phyloP scores from a whole-genome alignment of 2,888 invertebrate genomes.

The Ashinkailepas kermadecensis region DNA sequence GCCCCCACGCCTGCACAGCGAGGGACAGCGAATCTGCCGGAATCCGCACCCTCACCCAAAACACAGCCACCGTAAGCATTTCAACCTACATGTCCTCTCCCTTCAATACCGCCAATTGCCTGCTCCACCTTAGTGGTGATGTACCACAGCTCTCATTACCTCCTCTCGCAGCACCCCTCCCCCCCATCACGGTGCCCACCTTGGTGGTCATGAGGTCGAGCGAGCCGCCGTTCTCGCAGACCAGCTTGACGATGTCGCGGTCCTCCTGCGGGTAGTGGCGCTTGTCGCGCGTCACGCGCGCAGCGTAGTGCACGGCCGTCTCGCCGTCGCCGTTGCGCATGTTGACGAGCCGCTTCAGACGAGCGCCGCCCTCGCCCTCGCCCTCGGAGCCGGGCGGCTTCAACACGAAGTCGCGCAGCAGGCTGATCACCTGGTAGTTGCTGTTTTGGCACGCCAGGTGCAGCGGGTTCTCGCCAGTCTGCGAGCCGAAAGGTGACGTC shows the following conservation, averaged over 20 bases:
- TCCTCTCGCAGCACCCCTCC: no score
- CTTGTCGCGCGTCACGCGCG: constrained; percentile 75
- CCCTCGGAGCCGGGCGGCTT: constrained; percentile 64
- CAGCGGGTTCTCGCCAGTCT: constrained; percentile 91
- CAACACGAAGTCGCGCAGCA: constrained; percentile 75
- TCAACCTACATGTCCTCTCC: no score
- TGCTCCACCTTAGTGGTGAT: no score
- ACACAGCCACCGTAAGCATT: no score
- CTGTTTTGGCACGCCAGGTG: constrained; percentile 76
- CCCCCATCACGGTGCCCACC: constrained; percentile 23
- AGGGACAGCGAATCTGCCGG: no score
- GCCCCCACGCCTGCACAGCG: no score
- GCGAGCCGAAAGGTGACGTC: constrained; percentile 25
- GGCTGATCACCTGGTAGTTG: constrained; percentile 71
- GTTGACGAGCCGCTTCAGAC: constrained; percentile 71
- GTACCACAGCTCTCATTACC: no score
- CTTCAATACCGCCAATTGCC: no score
- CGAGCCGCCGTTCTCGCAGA: constrained; percentile 67
- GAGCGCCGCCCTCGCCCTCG: constrained; percentile 47
- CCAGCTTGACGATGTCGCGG: constrained; percentile 72
- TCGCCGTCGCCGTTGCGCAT: constrained; percentile 81
- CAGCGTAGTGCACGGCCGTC: constrained; percentile 88
- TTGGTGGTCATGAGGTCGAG: constrained; percentile 29
- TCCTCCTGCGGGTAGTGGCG: constrained; percentile 65
- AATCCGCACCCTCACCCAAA: no score